A percentile compares a stretch with the other conserved stretches of the same genome.
Evolutionary conservation across 2,888 invertebrate genomes (phyloP).

Genomic region (Plebejus anna): DNA sequence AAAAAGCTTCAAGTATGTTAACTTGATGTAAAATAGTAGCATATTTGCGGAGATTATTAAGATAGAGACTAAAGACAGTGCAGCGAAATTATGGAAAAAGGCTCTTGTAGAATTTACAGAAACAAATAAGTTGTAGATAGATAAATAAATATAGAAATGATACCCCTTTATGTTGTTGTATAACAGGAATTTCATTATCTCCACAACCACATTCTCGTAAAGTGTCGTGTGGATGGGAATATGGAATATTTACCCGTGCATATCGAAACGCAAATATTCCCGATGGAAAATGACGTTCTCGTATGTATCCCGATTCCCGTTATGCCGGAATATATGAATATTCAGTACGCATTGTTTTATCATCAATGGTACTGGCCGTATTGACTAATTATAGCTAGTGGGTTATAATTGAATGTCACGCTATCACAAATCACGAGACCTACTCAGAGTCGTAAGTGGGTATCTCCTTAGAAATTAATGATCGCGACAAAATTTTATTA

Average conservation of each 20-base stretch:
- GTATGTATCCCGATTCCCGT: conserved; percentile 47
- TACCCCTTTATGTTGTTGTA: conserved; percentile 8
- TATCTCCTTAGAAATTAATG: background rate
- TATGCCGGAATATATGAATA: conserved; percentile 52
- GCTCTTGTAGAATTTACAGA: background rate
- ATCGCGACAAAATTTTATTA: background rate
- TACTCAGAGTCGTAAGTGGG: background rate
- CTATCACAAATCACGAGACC: conserved; percentile 16
- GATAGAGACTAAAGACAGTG: background rate
- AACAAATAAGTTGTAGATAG: background rate
- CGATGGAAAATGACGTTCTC: conserved; percentile 46
- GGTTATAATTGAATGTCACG: conserved; percentile 42
- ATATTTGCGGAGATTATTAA: background rate
- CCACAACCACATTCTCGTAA: conserved; percentile 1
- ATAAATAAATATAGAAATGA: background rate
- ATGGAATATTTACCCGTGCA: conserved; percentile 26
- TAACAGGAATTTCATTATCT: conserved; percentile 22
- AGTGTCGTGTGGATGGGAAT: conserved; percentile 1
- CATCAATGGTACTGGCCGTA: conserved; percentile 37
- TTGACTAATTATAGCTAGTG: conserved; percentile 39
- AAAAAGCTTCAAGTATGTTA: background rate
- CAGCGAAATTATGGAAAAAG: background rate
- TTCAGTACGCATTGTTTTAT: conserved; percentile 51
- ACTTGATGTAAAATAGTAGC: background rate
- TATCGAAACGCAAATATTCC: conserved; percentile 26